Percentiles rank a stretch among this genome's conserved stretches.
phyloP scores from a whole-genome alignment of 2,113 vertebrate genomes.

The Epinephelus cyanopodus region DNA sequence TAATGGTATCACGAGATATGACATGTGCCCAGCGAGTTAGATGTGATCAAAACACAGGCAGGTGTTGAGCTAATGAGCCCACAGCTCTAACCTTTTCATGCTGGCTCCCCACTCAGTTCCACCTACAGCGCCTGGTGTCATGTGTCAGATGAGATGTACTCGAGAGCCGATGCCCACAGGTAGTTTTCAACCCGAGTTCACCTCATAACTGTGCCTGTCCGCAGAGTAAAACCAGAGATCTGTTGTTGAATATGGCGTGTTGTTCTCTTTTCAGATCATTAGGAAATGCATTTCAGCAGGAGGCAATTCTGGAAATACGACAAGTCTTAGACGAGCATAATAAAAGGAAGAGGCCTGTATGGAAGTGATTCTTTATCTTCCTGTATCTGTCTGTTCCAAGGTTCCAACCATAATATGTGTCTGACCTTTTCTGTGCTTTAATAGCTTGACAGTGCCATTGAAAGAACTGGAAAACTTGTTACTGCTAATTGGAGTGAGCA shows the following conservation, averaged over 20 bases:
- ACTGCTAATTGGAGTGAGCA: slow-evolving; percentile 87
- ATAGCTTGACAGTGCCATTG: slow-evolving; percentile 86
- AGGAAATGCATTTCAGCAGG: slow-evolving; percentile 88
- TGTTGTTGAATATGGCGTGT: not conserved
- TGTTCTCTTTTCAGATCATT: slow-evolving; percentile 85
- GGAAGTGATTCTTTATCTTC: slow-evolving; percentile 37
- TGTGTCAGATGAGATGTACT: slow-evolving; percentile 89
- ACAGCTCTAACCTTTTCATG: slow-evolving; percentile 68
- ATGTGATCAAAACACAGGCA: slow-evolving; percentile 64
- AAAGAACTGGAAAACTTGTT: slow-evolving; percentile 87
- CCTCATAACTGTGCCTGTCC: slow-evolving; percentile 36
- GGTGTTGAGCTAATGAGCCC: slow-evolving; percentile 51
- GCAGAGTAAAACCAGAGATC: not conserved
- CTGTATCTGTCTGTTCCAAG: not conserved
- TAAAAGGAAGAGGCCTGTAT: slow-evolving; percentile 88
- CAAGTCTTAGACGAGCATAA: slow-evolving; percentile 85
- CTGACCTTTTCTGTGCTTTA: slow-evolving; percentile 11
- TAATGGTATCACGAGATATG: slow-evolving; percentile 40
- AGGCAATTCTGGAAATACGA: slow-evolving; percentile 87
- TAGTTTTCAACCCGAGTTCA: slow-evolving; percentile 65
- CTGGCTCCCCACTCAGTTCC: slow-evolving; percentile 78
- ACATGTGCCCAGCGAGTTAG: slow-evolving; percentile 17
- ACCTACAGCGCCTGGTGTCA: slow-evolving; percentile 87
- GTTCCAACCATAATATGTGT: not conserved
- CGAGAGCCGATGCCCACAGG: slow-evolving; percentile 89